These are phyloP conservation scores for Semibalanus balanoides DNA, from an alignment of 1,140 invertebrate species.

Conservation along the genomic window DNA sequence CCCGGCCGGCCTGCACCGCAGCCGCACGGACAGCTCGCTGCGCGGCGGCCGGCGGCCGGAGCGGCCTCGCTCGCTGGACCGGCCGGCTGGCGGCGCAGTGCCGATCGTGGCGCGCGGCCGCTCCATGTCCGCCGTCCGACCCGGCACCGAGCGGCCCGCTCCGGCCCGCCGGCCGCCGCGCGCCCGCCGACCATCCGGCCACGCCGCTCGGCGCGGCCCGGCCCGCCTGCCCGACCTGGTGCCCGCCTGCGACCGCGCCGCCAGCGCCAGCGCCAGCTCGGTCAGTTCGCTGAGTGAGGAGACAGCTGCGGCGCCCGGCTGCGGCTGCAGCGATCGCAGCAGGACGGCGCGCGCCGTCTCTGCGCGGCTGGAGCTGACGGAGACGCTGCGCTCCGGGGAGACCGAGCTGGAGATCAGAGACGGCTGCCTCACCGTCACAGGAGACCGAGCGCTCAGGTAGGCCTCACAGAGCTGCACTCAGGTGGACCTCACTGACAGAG, in stretches of 20 bases:
- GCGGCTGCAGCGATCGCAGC: not conserved
- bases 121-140: not conserved
- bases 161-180: no score
- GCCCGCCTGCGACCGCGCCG: not conserved
- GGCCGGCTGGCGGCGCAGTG: no score
- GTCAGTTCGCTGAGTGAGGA: not conserved
- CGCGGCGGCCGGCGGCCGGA: no score
- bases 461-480: no score
- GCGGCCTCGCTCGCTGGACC: not conserved
- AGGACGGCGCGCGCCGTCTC: no score
- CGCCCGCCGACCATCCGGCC: no score
- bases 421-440: not conserved
- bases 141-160: not conserved
- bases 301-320: not conserved
- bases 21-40: not conserved
- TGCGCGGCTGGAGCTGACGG: not conserved
- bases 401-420: not conserved
- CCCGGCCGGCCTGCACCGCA: not conserved
- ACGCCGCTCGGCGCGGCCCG: no score
- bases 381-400: not conserved
- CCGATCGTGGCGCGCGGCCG: not conserved
- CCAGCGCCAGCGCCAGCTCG: not conserved
- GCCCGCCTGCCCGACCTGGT: not conserved
- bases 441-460: not conserved
- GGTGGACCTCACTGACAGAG: no score